Conservation (phyloP, 2,797 vertebrate species). For the Decapterus maruadsi region DNA sequence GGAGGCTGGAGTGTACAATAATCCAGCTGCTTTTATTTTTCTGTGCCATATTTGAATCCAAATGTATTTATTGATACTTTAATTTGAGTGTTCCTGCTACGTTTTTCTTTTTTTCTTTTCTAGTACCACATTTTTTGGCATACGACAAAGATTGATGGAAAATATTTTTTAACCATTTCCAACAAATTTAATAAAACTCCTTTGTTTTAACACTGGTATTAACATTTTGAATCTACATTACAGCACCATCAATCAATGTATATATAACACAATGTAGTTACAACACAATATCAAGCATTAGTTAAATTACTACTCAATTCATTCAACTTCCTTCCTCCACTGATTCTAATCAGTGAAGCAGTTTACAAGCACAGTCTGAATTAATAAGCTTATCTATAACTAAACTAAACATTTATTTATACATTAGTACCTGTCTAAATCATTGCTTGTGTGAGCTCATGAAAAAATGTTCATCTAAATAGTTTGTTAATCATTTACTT, state of each 20-base stretch:
- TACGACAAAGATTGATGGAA: neutral
- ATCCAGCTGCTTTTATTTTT: neutral
- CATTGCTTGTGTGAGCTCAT: too few species aligned
- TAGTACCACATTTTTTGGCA: neutral
- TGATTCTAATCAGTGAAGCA: too few species aligned
- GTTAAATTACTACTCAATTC: too few species aligned
- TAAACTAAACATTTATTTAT: too few species aligned
- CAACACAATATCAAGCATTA: too few species aligned
- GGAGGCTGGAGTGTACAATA: neutral
- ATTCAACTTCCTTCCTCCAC: too few species aligned
- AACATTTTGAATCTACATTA: neutral
- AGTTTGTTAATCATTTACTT: too few species aligned
- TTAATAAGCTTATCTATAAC: too few species aligned
- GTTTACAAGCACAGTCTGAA: too few species aligned
- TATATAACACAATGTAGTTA: too few species aligned
- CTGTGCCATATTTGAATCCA: constrained; percentile 31
- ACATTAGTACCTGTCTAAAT: too few species aligned
- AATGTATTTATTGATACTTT: constrained; percentile 64
- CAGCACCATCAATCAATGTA: neutral
- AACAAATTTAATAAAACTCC: constrained; percentile 6
- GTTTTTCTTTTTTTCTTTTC: neutral
- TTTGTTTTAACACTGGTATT: constrained; percentile 19
- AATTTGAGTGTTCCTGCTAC: constrained; percentile 24
- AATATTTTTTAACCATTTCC: constrained; percentile 4
- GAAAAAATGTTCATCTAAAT: too few species aligned